phyloP scores from a whole-genome alignment of 2,888 invertebrate species.

The Apotomis betuletana region DNA sequence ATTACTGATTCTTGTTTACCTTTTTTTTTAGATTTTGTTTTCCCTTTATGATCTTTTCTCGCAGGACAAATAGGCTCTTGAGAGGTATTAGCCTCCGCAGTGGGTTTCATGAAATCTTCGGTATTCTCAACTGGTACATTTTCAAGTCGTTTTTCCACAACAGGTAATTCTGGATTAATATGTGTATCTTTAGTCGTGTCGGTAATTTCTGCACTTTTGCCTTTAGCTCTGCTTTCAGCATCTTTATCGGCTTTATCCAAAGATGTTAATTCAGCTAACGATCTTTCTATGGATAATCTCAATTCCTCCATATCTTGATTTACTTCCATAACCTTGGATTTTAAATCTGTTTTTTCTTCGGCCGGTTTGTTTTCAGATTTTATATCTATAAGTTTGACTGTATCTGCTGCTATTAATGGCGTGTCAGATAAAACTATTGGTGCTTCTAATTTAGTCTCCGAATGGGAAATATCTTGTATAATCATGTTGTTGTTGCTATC shows the following conservation, averaged over 20 bases:
- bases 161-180: not conserved
- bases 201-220: conserved; percentile 10
- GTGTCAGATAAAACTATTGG: conserved; percentile 50
- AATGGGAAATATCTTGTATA: conserved; percentile 63
- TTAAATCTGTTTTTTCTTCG: conserved; percentile 69
- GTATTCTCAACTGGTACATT: not conserved
- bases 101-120: conserved; percentile 20
- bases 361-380: conserved; percentile 44
- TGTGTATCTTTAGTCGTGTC: conserved; percentile 1
- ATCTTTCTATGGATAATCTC: conserved; percentile 72
- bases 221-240: conserved; percentile 51
- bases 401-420: conserved; percentile 53
- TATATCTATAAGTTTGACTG: conserved; percentile 49
- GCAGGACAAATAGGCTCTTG: conserved; percentile 59
- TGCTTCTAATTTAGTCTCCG: conserved; percentile 50
- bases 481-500: conserved; percentile 68
- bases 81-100: conserved; percentile 35
- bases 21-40: conserved; percentile 72
- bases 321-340: conserved; percentile 77
- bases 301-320: conserved; percentile 77
- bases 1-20: conserved; percentile 59
- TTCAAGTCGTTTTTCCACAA: not conserved
- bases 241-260: conserved; percentile 66
- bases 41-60: conserved; percentile 71
- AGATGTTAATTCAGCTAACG: conserved; percentile 70